phyloP scores from a whole-genome alignment of 2,888 invertebrate genomes.

The Drosophila fungiperda region DNA sequence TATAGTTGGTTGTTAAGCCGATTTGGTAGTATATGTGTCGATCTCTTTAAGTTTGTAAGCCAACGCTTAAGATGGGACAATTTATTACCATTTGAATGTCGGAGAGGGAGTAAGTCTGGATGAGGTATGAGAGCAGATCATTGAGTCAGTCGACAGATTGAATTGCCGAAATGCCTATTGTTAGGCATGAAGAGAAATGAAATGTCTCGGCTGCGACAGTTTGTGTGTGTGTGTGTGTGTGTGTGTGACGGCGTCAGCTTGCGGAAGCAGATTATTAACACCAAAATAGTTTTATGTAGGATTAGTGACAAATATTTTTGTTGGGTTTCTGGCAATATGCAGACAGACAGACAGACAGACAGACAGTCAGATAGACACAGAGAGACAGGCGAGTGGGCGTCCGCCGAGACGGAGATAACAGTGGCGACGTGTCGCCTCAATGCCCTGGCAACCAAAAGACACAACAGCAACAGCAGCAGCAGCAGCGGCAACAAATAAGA shows the following conservation, averaged over 20 bases:
- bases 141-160: slow-evolving; percentile 30
- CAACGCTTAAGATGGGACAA: background rate
- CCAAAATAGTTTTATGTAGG: slow-evolving; percentile 69
- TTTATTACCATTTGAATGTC: background rate
- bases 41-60: background rate
- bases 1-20: background rate
- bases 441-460: slow-evolving; percentile 27
- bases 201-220: slow-evolving; percentile 16
- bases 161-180: slow-evolving; percentile 20
- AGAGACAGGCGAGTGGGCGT: slow-evolving; percentile 45
- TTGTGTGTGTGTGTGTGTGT: background rate
- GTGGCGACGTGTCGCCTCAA: slow-evolving; percentile 19
- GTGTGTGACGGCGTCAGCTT: slow-evolving; percentile 17
- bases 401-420: slow-evolving; percentile 35
- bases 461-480: background rate
- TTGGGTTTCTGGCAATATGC: background rate
- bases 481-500: background rate
- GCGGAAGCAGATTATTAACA: slow-evolving; percentile 65
- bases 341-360: background rate
- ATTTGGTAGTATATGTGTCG: background rate
- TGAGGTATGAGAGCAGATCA: background rate
- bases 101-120: background rate
- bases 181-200: slow-evolving; percentile 4
- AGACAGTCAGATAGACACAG: background rate
- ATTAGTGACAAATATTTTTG: slow-evolving; percentile 65